These are phyloP conservation scores for Cynopterus brachyotis DNA, from an alignment of 2,113 vertebrate species.

Conservation along the genomic window DNA sequence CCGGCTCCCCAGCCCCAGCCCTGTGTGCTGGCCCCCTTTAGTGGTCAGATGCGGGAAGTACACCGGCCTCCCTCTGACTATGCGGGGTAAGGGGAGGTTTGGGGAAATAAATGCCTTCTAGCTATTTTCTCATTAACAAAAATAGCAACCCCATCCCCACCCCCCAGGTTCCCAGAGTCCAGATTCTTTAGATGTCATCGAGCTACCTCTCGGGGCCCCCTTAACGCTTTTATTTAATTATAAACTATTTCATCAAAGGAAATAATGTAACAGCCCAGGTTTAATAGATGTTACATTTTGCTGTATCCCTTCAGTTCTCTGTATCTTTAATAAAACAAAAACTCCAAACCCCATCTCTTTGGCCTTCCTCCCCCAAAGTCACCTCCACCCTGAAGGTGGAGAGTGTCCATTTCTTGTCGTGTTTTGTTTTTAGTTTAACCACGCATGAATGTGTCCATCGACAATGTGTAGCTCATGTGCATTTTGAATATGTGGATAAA, in stretches of 20 bases:
- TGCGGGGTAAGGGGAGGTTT: fast-evolving
- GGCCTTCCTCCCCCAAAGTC: background rate
- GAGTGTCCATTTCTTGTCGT: background rate
- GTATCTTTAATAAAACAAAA: background rate
- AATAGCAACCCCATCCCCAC: background rate
- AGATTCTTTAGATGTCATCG: background rate
- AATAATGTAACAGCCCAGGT: background rate
- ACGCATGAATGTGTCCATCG: background rate
- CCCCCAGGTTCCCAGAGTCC: background rate
- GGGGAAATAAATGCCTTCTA: background rate
- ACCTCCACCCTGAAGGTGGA: background rate
- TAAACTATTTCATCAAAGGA: background rate
- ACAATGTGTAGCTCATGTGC: background rate
- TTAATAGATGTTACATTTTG: background rate
- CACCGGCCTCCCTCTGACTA: background rate
- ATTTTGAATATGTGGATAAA: background rate
- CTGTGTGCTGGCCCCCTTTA: background rate
- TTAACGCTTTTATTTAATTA: background rate
- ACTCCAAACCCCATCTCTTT: background rate
- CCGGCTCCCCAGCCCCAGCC: background rate
- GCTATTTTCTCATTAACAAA: fast-evolving
- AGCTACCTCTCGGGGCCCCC: background rate
- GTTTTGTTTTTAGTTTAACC: background rate
- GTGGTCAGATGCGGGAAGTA: background rate
- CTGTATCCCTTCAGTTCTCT: background rate